Conservation (phyloP, 2,113 vertebrate species). For the Macquaria australasica region DNA sequence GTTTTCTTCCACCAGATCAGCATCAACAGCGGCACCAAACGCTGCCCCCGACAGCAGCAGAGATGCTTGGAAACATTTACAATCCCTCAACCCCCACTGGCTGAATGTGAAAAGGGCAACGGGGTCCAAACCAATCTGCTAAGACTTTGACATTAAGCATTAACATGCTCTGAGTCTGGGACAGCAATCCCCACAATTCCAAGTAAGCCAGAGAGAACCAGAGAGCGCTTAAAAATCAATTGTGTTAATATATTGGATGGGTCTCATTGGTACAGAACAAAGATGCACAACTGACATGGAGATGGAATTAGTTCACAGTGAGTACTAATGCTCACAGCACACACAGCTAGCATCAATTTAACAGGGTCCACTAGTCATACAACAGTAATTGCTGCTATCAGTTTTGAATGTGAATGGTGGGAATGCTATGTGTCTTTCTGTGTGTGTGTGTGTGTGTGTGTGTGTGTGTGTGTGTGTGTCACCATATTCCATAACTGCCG, state of each 20-base stretch:
- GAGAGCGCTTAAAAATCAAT: slow-evolving; percentile 34
- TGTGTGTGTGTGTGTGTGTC: not conserved
- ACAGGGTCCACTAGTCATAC: slow-evolving; percentile 38
- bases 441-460: not conserved
- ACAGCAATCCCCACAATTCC: slow-evolving; percentile 47
- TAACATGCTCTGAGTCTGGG: slow-evolving; percentile 4
- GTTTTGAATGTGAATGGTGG: slow-evolving; percentile 1
- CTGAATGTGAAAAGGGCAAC: slow-evolving; percentile 47
- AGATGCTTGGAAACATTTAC: slow-evolving; percentile 10
- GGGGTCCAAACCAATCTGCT: slow-evolving; percentile 46
- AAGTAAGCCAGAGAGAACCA: slow-evolving; percentile 34
- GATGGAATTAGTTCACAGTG: slow-evolving; percentile 9
- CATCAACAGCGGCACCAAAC: not conserved
- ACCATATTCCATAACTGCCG: slow-evolving; percentile 3
- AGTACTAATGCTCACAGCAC: not conserved
- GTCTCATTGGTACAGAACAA: slow-evolving; percentile 16
- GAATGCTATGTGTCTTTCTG: not conserved
- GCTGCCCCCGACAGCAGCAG: not conserved
- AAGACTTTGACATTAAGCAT: slow-evolving; percentile 28
- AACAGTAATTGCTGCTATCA: slow-evolving; percentile 41
- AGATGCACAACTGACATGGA: slow-evolving; percentile 28
- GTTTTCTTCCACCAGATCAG: not conserved
- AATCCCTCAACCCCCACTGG: slow-evolving; percentile 3
- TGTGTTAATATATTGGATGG: slow-evolving; percentile 13
- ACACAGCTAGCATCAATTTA: slow-evolving; percentile 27